Conservation (phyloP, 2,888 invertebrate species). For the Parapristionchus giblindavisi region DNA sequence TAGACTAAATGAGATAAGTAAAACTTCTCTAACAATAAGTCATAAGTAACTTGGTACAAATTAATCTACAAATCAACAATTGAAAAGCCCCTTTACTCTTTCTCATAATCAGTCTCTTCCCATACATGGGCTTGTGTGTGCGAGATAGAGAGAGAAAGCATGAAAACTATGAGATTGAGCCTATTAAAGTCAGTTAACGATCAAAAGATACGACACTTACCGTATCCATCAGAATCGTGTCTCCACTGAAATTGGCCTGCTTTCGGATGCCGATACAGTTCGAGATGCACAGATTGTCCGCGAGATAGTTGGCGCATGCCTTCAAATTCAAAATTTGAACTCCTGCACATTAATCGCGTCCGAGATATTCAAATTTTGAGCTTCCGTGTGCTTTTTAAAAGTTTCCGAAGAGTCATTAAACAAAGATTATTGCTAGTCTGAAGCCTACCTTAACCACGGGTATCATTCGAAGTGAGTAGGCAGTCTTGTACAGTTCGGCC, state of each 20-base stretch:
- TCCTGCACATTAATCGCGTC: neutral
- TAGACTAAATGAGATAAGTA: too few species aligned
- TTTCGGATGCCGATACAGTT: slow-evolving; percentile 72
- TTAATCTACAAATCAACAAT: too few species aligned
- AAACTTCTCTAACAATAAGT: too few species aligned
- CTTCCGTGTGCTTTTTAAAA: neutral
- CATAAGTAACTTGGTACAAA: too few species aligned
- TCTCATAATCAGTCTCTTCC: too few species aligned
- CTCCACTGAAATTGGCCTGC: slow-evolving; percentile 68
- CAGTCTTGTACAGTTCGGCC: slow-evolving; percentile 83
- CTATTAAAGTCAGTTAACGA: too few species aligned
- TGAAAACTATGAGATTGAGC: too few species aligned
- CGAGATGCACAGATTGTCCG: slow-evolving; percentile 76
- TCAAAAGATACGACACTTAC: too few species aligned
- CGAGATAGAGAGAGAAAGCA: too few species aligned
- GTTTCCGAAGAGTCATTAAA: neutral
- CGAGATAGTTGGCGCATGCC: slow-evolving; percentile 80
- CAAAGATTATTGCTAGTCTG: neutral
- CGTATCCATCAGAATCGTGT: slow-evolving; percentile 58
- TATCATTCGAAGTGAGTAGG: slow-evolving; percentile 80
- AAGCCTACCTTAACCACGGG: slow-evolving; percentile 76
- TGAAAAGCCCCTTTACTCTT: too few species aligned
- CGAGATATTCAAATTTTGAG: neutral
- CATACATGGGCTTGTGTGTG: too few species aligned
- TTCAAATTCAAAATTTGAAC: neutral